Conservation (phyloP, 2,113 vertebrate species). For the Poeciliopsis turrubarensis region DNA sequence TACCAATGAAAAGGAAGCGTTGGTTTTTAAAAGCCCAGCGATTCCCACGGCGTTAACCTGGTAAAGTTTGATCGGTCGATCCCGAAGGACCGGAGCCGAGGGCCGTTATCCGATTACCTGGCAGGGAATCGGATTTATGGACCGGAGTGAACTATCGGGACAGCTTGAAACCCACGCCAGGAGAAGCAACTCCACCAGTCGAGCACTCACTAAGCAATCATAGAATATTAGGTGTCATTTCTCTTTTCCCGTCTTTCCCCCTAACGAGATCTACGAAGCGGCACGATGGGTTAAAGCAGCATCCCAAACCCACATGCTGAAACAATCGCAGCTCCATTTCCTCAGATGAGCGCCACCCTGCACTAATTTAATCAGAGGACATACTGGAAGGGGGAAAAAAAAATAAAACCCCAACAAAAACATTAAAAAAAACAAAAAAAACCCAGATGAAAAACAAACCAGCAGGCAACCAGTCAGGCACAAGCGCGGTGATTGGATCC, state of each 20-base stretch:
- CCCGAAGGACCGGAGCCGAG: constrained; percentile 50
- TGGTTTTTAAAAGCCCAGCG: constrained; percentile 27
- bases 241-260: background rate
- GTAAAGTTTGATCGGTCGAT: constrained; percentile 45
- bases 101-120: constrained; percentile 64
- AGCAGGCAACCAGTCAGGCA: constrained; percentile 25
- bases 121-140: constrained; percentile 61
- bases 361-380: constrained; percentile 67
- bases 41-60: constrained; percentile 45
- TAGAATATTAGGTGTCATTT: background rate
- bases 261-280: background rate
- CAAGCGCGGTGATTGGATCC: constrained; percentile 47
- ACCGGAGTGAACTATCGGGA: constrained; percentile 23
- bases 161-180: constrained; percentile 29
- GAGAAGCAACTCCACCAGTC: constrained; percentile 14
- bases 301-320: background rate
- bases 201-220: background rate
- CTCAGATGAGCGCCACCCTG: constrained; percentile 46
- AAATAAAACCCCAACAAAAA: background rate
- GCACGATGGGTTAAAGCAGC: background rate
- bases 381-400: constrained; percentile 20
- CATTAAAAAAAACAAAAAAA: background rate
- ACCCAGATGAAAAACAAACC: constrained; percentile 41
- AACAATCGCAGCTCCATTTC: constrained; percentile 42
- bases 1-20: constrained; percentile 29